phyloP scores from a whole-genome alignment of 1,140 invertebrate genomes.

The Delia radicum region DNA sequence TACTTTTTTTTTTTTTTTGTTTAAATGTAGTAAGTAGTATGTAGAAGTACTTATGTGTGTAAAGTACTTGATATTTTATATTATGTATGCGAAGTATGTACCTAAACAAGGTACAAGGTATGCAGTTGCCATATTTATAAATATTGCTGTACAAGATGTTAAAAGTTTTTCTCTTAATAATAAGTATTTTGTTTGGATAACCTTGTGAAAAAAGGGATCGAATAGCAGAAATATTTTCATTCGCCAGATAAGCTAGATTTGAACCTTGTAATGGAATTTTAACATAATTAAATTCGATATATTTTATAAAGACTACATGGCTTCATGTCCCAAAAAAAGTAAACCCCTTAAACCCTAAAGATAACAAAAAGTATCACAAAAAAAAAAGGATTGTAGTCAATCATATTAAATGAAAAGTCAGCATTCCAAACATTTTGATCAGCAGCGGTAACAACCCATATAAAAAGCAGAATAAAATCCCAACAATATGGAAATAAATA shows the following conservation, averaged over 20 bases:
- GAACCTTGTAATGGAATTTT: neutral
- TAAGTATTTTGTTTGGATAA: no score
- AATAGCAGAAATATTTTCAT: no score
- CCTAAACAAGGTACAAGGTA: neutral
- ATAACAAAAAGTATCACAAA: neutral
- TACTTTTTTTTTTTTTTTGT: neutral
- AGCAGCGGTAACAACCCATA: neutral
- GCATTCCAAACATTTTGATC: neutral
- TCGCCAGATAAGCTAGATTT: no score
- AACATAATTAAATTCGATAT: neutral
- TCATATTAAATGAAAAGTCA: neutral
- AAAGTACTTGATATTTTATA: neutral
- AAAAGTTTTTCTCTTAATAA: no score
- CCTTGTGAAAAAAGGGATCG: no score
- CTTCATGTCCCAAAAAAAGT: no score
- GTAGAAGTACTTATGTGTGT: no score
- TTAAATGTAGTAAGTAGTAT: neutral
- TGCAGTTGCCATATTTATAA: neutral
- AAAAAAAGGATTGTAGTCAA: constrained; percentile 16
- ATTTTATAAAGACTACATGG: neutral
- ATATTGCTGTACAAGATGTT: neutral
- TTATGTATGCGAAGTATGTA: neutral
- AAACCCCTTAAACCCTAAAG: neutral
- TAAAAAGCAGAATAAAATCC: neutral
- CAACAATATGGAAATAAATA: neutral